A percentile compares a stretch with the other conserved stretches of the same genome.
Conservation (phyloP, 2,113 vertebrate species). For the Gopherus flavomarginatus region DNA sequence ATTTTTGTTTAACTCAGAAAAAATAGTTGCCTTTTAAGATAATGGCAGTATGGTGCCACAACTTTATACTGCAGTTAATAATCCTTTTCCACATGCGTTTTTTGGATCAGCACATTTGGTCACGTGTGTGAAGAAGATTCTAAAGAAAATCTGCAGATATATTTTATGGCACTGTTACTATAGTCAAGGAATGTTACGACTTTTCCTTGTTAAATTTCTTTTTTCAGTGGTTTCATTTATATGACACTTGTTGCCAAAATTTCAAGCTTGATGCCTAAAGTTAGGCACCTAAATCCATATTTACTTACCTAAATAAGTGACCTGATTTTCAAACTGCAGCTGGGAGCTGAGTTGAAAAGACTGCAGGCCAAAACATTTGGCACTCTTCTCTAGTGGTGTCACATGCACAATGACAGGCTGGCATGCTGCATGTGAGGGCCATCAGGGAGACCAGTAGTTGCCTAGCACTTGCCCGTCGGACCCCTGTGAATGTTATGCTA, state of each 20-base stretch:
- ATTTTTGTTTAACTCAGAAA: background rate
- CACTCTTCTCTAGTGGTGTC: background rate
- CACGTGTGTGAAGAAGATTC: background rate
- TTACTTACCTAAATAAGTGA: accelerated
- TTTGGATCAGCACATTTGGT: background rate
- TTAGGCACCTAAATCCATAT: background rate
- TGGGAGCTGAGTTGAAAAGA: background rate
- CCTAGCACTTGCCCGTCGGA: background rate
- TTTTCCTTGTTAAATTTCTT: background rate
- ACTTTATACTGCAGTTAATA: background rate
- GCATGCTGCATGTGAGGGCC: background rate
- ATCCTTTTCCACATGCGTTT: background rate
- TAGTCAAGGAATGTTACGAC: accelerated
- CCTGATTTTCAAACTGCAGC: background rate
- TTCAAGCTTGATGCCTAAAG: background rate
- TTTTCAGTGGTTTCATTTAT: background rate
- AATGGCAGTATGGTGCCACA: background rate
- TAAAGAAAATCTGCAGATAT: background rate
- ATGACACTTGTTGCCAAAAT: background rate
- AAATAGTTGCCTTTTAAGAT: background rate
- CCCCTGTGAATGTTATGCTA: background rate
- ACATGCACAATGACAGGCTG: background rate
- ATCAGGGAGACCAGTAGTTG: background rate
- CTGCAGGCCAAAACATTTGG: background rate
- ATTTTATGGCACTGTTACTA: background rate